phyloP scores from a whole-genome alignment of 2,888 invertebrate species.

The Apocheima hispidaria region DNA sequence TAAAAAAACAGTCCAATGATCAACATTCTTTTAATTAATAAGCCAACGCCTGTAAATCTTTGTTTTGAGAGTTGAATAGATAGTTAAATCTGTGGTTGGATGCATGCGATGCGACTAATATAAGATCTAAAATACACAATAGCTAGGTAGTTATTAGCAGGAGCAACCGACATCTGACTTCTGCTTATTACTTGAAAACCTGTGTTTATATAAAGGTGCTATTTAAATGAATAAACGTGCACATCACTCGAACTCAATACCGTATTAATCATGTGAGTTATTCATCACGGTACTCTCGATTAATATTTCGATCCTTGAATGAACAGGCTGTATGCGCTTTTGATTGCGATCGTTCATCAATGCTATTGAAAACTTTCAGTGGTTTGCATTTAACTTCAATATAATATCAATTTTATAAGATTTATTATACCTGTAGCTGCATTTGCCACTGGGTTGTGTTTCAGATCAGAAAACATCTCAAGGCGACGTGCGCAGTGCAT shows the following conservation, averaged over 20 bases:
- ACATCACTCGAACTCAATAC: constrained; percentile 10
- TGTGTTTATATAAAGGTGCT: neutral
- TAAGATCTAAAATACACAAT: too few relatives aligned
- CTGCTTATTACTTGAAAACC: too few relatives aligned
- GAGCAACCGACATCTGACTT: too few relatives aligned
- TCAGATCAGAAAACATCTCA: too few relatives aligned
- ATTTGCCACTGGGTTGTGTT: neutral
- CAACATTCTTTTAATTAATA: too few relatives aligned
- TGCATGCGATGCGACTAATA: too few relatives aligned
- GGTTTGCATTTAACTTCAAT: constrained; percentile 5
- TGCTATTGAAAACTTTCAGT: constrained; percentile 20
- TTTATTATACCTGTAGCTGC: neutral
- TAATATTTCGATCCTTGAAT: constrained; percentile 27
- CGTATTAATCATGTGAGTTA: constrained; percentile 23
- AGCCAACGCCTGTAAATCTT: too few relatives aligned
- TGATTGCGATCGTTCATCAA: constrained; percentile 21
- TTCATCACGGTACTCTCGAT: constrained; percentile 17
- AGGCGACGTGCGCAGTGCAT: too few relatives aligned
- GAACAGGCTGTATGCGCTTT: constrained; percentile 9
- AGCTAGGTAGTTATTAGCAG: too few relatives aligned
- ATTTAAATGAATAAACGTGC: neutral
- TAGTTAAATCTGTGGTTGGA: too few relatives aligned
- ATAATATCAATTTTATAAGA: neutral
- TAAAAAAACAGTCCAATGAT: too few relatives aligned
- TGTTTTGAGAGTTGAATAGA: too few relatives aligned